Evolutionary conservation across 2,113 vertebrate genomes (phyloP).

Genomic region (Stegostoma tigrinum): DNA sequence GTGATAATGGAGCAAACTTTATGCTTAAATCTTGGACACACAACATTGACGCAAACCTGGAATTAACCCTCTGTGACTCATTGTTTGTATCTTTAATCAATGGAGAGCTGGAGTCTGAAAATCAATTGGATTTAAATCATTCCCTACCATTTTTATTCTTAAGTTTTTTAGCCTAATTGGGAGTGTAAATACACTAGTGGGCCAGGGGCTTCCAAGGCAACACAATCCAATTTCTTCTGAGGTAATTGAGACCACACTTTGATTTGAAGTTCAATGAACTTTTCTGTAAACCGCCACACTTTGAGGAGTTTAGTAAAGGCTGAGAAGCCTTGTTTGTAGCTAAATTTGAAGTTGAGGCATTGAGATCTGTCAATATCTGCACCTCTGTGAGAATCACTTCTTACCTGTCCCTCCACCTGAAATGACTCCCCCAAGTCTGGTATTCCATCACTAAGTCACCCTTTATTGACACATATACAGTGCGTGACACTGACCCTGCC

Average conservation of each 20-base stretch:
- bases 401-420: background rate
- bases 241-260: background rate
- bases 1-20: too few species aligned
- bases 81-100: background rate
- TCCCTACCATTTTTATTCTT: background rate
- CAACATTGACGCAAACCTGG: too few species aligned
- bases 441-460: too few species aligned
- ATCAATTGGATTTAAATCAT: conserved; percentile 14
- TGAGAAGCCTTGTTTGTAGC: background rate
- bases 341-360: background rate
- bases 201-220: too few species aligned
- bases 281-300: background rate
- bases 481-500: too few species aligned
- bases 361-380: background rate
- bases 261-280: background rate
- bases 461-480: too few species aligned
- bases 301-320: background rate
- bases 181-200: background rate
- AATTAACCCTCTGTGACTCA: background rate
- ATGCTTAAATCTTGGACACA: background rate
- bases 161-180: background rate
- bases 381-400: too few species aligned
- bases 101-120: background rate
- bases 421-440: too few species aligned
- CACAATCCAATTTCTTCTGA: background rate